These are phyloP conservation scores for Physeter macrocephalus DNA, from an alignment of 2,113 vertebrate genomes.

Conservation along the genomic window DNA sequence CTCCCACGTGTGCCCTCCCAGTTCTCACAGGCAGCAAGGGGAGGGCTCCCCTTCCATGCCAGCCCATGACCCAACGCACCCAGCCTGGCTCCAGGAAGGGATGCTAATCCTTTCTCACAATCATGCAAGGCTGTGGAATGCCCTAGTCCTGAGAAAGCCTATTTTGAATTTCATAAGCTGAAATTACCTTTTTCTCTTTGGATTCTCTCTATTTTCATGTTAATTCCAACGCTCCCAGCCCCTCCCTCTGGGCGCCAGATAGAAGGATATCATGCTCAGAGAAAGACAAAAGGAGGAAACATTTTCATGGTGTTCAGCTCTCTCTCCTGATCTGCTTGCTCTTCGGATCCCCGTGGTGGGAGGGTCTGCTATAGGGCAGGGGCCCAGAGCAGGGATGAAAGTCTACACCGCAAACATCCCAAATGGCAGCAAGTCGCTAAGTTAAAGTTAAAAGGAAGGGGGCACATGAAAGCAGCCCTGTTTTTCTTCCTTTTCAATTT, in stretches of 20 bases:
- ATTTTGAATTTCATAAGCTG: not conserved
- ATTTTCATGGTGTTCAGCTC: fast-evolving
- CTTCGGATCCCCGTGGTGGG: fast-evolving
- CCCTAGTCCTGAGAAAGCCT: fast-evolving
- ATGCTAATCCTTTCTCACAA: too few relatives aligned
- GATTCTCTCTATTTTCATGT: not conserved
- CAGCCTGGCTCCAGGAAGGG: fast-evolving
- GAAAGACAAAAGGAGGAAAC: not conserved
- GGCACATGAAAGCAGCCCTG: not conserved
- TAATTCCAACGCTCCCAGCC: not conserved
- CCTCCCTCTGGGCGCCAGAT: not conserved
- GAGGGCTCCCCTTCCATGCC: fast-evolving
- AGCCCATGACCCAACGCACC: too few relatives aligned
- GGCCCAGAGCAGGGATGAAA: not conserved
- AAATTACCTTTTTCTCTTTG: not conserved
- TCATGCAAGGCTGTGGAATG: not conserved
- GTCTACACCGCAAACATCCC: not conserved
- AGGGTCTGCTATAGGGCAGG: not conserved
- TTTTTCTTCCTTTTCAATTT: not conserved
- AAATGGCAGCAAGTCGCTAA: fast-evolving
- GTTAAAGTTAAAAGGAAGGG: not conserved
- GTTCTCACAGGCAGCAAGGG: too few relatives aligned
- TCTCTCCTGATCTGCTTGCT: fast-evolving
- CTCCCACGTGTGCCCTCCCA: not conserved
- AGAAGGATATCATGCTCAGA: fast-evolving